These are phyloP conservation scores for Oligia fasciuncula DNA, from an alignment of 2,888 invertebrate genomes.

Conservation along the genomic window DNA sequence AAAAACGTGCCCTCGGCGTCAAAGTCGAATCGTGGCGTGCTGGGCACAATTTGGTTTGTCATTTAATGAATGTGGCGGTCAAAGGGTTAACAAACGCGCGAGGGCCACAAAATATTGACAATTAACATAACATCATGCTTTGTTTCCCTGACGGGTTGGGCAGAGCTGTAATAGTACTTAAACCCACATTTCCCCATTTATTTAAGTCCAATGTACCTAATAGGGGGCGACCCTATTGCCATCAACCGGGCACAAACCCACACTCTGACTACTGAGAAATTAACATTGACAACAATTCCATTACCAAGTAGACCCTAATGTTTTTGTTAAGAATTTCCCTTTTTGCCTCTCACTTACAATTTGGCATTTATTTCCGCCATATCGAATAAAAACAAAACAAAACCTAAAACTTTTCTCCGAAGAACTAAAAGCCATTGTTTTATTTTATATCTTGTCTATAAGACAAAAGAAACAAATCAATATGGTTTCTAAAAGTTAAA, in stretches of 20 bases:
- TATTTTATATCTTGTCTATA: not conserved
- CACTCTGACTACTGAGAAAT: not conserved
- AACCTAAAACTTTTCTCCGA: not conserved
- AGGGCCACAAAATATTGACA: too few relatives aligned
- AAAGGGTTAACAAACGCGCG: too few relatives aligned
- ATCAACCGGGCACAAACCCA: not conserved
- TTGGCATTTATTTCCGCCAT: not conserved
- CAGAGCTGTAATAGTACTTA: not conserved
- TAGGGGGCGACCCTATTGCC: not conserved
- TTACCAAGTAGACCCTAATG: not conserved
- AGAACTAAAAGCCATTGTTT: not conserved
- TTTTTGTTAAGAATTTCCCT: not conserved
- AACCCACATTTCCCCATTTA: not conserved
- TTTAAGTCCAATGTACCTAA: not conserved
- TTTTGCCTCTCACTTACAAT: not conserved
- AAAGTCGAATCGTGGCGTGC: too few relatives aligned
- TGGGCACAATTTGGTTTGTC: too few relatives aligned
- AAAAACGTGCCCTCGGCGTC: too few relatives aligned
- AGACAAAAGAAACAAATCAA: slow-evolving; percentile 31
- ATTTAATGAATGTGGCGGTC: too few relatives aligned
- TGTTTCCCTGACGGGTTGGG: not conserved
- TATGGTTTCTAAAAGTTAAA: slow-evolving; percentile 38
- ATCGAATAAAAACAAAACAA: slow-evolving; percentile 3
- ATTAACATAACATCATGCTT: not conserved
- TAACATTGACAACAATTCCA: not conserved